These are phyloP conservation scores for Dolomedes plantarius DNA, from an alignment of 2,888 invertebrate genomes.

Conservation along the genomic window DNA sequence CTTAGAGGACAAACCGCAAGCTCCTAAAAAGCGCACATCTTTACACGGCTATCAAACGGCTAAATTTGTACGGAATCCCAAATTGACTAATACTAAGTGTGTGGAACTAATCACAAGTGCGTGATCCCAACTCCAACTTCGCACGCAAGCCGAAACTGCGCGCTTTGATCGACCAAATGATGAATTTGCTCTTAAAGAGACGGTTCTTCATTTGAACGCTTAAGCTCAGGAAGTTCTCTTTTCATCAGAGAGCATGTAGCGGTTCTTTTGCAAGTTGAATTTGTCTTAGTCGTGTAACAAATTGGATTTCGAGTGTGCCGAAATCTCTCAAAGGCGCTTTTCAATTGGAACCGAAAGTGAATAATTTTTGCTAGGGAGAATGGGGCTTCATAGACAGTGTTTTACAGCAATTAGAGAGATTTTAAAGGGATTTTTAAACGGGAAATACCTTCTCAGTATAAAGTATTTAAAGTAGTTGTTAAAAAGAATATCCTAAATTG, in stretches of 20 bases:
- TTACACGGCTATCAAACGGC: conserved; percentile 35
- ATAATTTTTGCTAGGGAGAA: background rate
- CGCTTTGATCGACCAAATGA: conserved; percentile 43
- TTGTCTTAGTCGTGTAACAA: background rate
- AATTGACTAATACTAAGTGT: conserved; percentile 51
- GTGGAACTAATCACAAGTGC: conserved; percentile 51
- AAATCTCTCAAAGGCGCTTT: background rate
- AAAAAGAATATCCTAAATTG: too few relatives aligned
- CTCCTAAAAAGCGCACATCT: background rate
- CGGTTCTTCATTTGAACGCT: background rate
- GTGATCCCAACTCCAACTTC: background rate
- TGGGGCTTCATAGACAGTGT: too few relatives aligned
- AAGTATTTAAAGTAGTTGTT: too few relatives aligned
- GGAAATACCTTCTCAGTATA: too few relatives aligned
- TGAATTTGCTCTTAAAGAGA: conserved; percentile 6
- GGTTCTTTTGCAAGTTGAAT: background rate
- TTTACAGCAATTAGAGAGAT: too few relatives aligned
- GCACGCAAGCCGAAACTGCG: conserved; percentile 15
- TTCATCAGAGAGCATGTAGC: background rate
- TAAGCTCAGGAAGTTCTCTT: background rate
- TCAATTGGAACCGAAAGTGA: too few relatives aligned
- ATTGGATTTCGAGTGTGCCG: background rate
- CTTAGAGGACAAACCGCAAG: too few relatives aligned
- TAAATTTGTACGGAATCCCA: conserved; percentile 26
- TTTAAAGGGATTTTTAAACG: too few relatives aligned